A percentile compares a stretch with the other conserved stretches of the same genome.
Conservation (phyloP, 2,113 vertebrate genomes). For the Pelodiscus sinensis region DNA sequence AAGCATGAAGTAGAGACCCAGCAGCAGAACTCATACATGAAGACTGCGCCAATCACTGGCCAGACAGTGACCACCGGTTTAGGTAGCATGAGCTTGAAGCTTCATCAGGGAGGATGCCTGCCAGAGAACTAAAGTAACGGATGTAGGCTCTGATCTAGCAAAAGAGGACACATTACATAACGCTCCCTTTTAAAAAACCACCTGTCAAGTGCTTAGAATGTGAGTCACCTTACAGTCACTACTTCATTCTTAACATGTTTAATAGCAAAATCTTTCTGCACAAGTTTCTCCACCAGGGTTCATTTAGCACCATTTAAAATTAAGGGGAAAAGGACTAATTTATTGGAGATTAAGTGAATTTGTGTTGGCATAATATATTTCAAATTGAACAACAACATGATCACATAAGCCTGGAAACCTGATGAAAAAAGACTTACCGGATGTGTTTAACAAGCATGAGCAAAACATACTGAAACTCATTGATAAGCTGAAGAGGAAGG, state of each 20-base stretch:
- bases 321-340: neutral
- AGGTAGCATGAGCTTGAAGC: neutral
- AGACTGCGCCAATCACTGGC: neutral
- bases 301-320: neutral
- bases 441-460: slow-evolving; percentile 77
- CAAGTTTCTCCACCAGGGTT: neutral
- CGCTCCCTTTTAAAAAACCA: neutral
- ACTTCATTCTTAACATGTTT: neutral
- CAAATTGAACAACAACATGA: neutral
- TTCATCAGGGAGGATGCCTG: neutral
- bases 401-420: neutral
- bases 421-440: slow-evolving; percentile 73
- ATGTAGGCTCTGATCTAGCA: neutral
- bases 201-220: neutral
- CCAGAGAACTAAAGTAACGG: neutral
- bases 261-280: neutral
- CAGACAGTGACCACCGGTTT: neutral
- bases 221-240: neutral
- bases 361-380: neutral
- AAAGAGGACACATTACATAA: neutral
- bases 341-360: neutral
- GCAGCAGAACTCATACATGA: neutral
- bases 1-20: neutral
- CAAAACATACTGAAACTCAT: slow-evolving; percentile 86
- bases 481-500: slow-evolving; percentile 87